Conservation (phyloP, 2,888 invertebrate genomes). For the Stenotaenia linearis region DNA sequence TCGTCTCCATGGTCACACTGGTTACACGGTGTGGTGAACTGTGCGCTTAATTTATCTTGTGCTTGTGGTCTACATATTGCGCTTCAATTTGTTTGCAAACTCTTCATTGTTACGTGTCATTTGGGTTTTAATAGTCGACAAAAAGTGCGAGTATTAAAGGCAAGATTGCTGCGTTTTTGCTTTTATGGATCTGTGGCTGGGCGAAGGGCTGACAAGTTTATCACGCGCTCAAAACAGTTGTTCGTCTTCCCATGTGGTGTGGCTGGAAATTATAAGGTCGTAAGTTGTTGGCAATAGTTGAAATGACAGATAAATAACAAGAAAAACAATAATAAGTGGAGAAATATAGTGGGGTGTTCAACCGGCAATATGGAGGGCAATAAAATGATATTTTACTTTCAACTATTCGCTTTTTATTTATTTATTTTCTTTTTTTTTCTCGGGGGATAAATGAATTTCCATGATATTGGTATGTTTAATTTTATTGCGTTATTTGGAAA, state of each 20-base stretch:
- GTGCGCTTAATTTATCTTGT: neutral
- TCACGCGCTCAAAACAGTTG: neutral
- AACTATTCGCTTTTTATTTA: neutral
- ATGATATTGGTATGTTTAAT: neutral
- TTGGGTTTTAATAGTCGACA: neutral
- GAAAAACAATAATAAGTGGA: neutral
- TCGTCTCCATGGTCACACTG: neutral
- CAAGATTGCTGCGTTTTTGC: neutral
- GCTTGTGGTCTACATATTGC: neutral
- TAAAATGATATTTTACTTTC: neutral
- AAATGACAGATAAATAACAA: neutral
- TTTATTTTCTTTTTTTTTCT: neutral
- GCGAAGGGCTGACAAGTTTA: neutral
- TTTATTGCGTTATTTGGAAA: neutral
- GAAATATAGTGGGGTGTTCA: neutral
- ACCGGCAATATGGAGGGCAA: neutral
- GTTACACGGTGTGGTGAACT: neutral
- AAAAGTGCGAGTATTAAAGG: neutral
- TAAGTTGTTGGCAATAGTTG: neutral
- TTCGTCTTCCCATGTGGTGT: neutral
- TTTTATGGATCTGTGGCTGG: neutral
- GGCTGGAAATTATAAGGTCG: neutral
- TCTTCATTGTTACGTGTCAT: neutral
- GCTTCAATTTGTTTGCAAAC: neutral
- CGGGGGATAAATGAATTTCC: neutral